These are phyloP conservation scores for Nothobranchius furzeri DNA, from an alignment of 2,113 vertebrate species.

Conservation along the genomic window DNA sequence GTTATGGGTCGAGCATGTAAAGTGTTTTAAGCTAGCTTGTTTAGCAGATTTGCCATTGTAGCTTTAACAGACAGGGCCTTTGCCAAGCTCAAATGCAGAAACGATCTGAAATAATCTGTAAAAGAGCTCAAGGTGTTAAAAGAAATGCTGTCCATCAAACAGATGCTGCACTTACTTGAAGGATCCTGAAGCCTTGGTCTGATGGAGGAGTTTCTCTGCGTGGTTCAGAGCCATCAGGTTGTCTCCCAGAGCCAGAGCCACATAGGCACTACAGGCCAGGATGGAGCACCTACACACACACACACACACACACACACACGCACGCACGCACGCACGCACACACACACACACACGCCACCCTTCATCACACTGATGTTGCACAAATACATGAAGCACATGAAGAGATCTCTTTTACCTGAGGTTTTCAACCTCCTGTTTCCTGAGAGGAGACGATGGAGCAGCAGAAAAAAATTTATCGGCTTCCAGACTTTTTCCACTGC, in stretches of 20 bases:
- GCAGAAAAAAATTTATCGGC: conserved; percentile 94
- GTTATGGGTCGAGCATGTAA: too few relatives aligned
- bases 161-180: conserved; percentile 84
- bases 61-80: too few relatives aligned
- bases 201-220: conserved; percentile 95
- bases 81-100: background rate
- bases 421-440: conserved; percentile 96
- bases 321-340: background rate
- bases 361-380: background rate
- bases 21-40: too few relatives aligned
- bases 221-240: conserved; percentile 96
- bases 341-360: background rate
- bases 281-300: conserved; percentile 88
- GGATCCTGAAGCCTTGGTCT: conserved; percentile 94
- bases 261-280: conserved; percentile 93
- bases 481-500: conserved; percentile 93
- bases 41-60: too few relatives aligned
- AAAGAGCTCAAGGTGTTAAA: too few relatives aligned
- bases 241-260: conserved; percentile 93
- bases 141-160: background rate
- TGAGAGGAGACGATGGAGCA: conserved; percentile 92
- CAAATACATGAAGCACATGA: too few relatives aligned
- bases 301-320: too few relatives aligned
- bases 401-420: conserved; percentile 82
- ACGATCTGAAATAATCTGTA: background rate